Evolutionary conservation across 1,140 invertebrate species (phyloP), one percentile per base, ranked within the genome.

Genomic region (Chironomus tepperi): DNA sequence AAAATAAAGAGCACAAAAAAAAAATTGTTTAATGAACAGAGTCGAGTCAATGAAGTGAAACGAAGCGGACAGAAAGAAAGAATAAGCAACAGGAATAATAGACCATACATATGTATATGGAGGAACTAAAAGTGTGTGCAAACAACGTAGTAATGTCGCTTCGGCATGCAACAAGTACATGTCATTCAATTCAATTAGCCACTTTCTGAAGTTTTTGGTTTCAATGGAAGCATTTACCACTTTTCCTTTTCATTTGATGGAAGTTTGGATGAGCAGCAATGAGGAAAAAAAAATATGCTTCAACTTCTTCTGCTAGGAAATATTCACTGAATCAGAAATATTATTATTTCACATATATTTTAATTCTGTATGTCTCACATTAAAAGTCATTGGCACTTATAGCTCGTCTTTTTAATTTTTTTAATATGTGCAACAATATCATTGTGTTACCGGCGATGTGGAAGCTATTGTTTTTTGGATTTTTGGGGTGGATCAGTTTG

Each of bases 301-400:
- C 8, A 47, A n/a, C 47, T 57, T 12, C 47, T 57, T 57, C 47
- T 18, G n/a, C 19, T 70, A 18, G 10, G 18, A 70, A 70, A 18
- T 34, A 34, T 34, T 70, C 65, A 70, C 65, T 70, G 16, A 70
- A 70, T 19, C 19, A 70, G 65, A 70, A 70, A 70, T 70, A 10
- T 70, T 19, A 6, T 70, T 70, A 1, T 18, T 67, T 67, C 2
- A 7, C 8, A 34, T 34, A 34, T 34, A 34, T 34, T 34, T n/a
- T n/a, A n/a, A 34, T 34, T 34, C 24, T 34, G n/a, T 67, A 7
- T 70, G 3, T 70, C 19, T 70, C 19, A 6, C 16, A 12, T 12
- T n/a, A n/a, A 57, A 21, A 70, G 65, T 70, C 65, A 70, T 70
- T 70, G 65, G 65, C 65, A 70, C 65, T 70, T 21, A 21, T 18